Percentiles rank a stretch among this genome's conserved stretches.
These are phyloP conservation scores for Tachina grossa DNA, from an alignment of 2,888 invertebrate genomes.

Conservation along the genomic window DNA sequence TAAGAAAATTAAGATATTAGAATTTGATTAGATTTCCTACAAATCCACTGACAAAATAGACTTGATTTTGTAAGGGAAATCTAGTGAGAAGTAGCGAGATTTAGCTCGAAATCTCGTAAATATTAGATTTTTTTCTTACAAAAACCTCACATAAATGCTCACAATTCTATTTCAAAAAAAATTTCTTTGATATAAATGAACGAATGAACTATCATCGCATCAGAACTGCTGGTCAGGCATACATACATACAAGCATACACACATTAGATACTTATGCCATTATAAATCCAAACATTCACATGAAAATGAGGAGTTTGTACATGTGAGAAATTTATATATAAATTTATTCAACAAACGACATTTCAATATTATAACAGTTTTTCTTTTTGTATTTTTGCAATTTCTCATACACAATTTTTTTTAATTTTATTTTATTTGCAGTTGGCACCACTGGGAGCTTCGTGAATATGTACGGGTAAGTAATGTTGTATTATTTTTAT, in stretches of 20 bases:
- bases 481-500: slow-evolving; percentile 20
- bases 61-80: no score
- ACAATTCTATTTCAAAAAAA: no score
- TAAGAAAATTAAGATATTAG: no score
- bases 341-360: slow-evolving; percentile 57
- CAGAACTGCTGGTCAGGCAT: background rate
- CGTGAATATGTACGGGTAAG: slow-evolving; percentile 5
- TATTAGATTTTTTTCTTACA: no score
- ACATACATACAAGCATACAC: background rate
- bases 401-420: slow-evolving; percentile 12
- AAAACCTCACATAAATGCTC: no score
- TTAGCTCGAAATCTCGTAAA: no score
- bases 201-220: no score
- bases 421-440: slow-evolving; percentile 29
- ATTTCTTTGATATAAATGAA: no score
- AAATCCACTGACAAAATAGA: no score
- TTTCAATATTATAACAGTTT: slow-evolving; percentile 62
- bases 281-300: background rate
- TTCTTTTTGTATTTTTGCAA: slow-evolving; percentile 23
- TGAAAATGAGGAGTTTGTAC: background rate
- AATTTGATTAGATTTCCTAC: no score
- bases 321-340: slow-evolving; percentile 26
- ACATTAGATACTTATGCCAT: background rate
- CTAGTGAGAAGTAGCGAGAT: no score
- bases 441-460: slow-evolving; percentile 60